These are phyloP conservation scores for Agrochola litura DNA, from an alignment of 2,888 invertebrate species.

Conservation along the genomic window DNA sequence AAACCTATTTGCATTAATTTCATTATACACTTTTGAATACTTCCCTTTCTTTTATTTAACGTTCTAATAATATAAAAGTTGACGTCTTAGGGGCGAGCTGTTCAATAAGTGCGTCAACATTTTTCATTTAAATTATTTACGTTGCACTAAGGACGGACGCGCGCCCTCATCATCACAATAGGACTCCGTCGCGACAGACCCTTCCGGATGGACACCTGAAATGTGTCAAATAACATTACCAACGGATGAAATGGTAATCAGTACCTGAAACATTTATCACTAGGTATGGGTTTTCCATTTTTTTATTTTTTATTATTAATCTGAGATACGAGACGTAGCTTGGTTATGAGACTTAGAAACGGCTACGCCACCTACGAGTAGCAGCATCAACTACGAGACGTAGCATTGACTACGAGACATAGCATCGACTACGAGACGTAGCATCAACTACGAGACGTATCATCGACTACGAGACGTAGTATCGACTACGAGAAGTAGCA, in stretches of 20 bases:
- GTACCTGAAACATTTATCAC: background rate
- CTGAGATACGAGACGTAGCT: background rate
- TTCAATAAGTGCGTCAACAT: constrained; percentile 16
- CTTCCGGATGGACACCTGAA: constrained; percentile 14
- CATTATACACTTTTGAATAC: background rate
- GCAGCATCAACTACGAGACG: no score
- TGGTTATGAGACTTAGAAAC: no score
- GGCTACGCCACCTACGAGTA: background rate
- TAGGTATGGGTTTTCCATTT: no score
- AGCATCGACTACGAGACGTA: background rate
- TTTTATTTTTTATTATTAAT: no score
- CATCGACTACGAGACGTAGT: background rate
- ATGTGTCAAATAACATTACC: constrained; percentile 25
- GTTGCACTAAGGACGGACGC: constrained; percentile 1
- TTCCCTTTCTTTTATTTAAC: background rate
- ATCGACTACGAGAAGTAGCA: background rate
- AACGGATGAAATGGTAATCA: constrained; percentile 5
- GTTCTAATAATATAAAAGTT: constrained; percentile 21
- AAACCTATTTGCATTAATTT: background rate
- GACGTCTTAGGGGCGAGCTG: background rate
- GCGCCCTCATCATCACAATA: constrained; percentile 19
- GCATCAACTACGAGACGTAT: no score
- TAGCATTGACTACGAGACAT: background rate
- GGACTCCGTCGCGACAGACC: constrained; percentile 4
- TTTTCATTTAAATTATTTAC: constrained; percentile 40